These are phyloP conservation scores for Drosophila bifasciata DNA, from an alignment of 1,140 invertebrate genomes.

Conservation along the genomic window DNA sequence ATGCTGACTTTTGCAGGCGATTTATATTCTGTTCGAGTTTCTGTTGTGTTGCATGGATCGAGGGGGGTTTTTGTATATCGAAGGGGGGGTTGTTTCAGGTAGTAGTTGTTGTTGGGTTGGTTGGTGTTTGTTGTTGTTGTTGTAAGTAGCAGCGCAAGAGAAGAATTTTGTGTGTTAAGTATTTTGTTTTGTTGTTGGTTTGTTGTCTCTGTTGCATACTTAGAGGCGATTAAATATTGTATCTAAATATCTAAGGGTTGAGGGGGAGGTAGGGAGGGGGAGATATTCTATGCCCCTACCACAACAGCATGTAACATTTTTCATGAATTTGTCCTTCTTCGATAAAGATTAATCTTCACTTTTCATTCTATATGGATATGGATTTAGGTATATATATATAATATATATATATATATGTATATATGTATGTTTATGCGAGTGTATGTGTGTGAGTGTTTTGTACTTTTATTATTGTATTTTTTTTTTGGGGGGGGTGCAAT, in stretches of 20 bases:
- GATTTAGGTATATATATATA: no score
- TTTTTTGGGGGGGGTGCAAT: no score
- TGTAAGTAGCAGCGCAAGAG: conserved; percentile 76
- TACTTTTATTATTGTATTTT: not conserved
- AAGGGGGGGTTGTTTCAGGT: conserved; percentile 21
- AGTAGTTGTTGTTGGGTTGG: conserved; percentile 35
- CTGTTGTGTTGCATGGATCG: conserved; percentile 43
- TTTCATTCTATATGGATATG: conserved; percentile 44
- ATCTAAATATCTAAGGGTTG: not conserved
- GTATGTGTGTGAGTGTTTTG: conserved; percentile 30
- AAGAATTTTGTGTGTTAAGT: conserved; percentile 70
- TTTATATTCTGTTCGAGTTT: conserved; percentile 81
- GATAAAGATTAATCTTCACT: conserved; percentile 26
- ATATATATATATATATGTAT: conserved; percentile 4
- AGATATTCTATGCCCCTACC: conserved; percentile 24
- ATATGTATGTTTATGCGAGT: conserved; percentile 30
- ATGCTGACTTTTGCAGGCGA: conserved; percentile 82
- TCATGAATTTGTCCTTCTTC: conserved; percentile 73
- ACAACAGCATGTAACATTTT: conserved; percentile 74
- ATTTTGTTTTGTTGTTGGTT: conserved; percentile 15
- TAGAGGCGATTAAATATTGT: conserved; percentile 48
- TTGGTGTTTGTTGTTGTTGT: conserved; percentile 49
- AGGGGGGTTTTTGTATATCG: conserved; percentile 2
- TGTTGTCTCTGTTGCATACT: conserved; percentile 37
- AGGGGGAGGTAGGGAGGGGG: not conserved